These are phyloP conservation scores for Lontra canadensis DNA, from an alignment of 2,113 vertebrate species.

Conservation along the genomic window DNA sequence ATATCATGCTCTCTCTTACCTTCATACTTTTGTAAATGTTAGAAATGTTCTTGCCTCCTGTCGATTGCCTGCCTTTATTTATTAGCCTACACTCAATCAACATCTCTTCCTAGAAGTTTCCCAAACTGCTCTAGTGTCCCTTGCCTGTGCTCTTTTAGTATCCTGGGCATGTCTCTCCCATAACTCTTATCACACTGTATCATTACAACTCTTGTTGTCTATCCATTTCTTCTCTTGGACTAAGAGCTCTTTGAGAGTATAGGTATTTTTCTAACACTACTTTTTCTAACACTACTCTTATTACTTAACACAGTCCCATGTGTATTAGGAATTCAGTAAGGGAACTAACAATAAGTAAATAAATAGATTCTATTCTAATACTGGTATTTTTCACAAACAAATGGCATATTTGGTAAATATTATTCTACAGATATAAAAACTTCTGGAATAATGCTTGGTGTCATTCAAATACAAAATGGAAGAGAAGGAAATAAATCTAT, in stretches of 20 bases:
- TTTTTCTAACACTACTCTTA: neutral
- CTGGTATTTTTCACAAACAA: neutral
- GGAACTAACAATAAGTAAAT: neutral
- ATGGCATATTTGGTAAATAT: neutral
- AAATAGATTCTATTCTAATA: neutral
- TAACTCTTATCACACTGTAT: neutral
- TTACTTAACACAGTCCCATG: neutral
- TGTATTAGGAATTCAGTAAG: neutral
- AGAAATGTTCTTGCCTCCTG: neutral
- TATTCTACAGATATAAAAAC: neutral
- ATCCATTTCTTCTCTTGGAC: neutral
- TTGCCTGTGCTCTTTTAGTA: neutral
- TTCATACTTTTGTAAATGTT: neutral
- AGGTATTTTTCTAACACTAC: neutral
- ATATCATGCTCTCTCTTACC: neutral
- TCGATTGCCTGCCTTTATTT: neutral
- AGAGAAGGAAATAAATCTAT: neutral
- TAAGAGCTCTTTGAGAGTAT: neutral
- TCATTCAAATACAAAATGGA: neutral
- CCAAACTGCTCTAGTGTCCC: neutral
- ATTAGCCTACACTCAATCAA: neutral
- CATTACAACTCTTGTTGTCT: neutral
- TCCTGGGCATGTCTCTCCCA: neutral
- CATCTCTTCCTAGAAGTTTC: neutral
- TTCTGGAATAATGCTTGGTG: neutral